A percentile compares a stretch with the other conserved stretches of the same genome.
Conservation (phyloP, 2,888 invertebrate species). For the Drosophila buzzatii region DNA sequence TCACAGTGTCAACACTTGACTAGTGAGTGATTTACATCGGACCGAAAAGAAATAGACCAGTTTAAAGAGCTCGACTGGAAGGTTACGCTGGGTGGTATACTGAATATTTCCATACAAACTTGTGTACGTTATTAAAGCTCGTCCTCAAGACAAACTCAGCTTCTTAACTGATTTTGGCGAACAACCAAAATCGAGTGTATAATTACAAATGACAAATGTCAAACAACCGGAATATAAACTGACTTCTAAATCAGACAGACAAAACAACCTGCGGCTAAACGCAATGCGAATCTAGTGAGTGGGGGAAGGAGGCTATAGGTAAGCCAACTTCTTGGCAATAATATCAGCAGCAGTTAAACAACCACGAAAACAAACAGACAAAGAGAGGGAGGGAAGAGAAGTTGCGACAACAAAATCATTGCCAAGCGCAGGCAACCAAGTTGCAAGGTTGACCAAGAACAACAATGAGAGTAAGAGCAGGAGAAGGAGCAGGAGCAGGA, state of each 20-base stretch:
- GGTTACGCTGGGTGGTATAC: neutral
- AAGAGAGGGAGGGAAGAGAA: neutral
- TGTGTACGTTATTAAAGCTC: neutral
- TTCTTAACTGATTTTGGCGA: conserved; percentile 2
- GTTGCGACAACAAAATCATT: conserved; percentile 51
- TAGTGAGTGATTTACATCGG: conserved; percentile 63
- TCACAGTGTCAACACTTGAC: conserved; percentile 70
- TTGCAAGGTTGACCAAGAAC: conserved; percentile 69
- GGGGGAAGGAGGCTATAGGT: conserved; percentile 1
- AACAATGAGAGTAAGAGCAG: conserved; percentile 6
- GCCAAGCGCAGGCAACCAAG: conserved; percentile 59
- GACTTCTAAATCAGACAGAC: conserved; percentile 19
- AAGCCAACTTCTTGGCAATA: conserved; percentile 65
- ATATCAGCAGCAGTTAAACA: conserved; percentile 35
- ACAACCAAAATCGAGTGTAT: conserved; percentile 43
- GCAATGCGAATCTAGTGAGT: conserved; percentile 23
- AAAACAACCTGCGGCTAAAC: conserved; percentile 60
- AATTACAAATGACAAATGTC: conserved; percentile 63
- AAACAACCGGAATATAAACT: conserved; percentile 40
- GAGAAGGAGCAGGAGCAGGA: neutral
- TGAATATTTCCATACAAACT: neutral
- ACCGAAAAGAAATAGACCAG: conserved; percentile 45
- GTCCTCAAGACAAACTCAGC: conserved; percentile 1
- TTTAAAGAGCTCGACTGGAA: conserved; percentile 18
- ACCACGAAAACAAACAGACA: conserved; percentile 52